Base-by-base conservation (phyloP, 2,797 vertebrate genomes). In the Arnoldichthys spilopterus region DNA sequence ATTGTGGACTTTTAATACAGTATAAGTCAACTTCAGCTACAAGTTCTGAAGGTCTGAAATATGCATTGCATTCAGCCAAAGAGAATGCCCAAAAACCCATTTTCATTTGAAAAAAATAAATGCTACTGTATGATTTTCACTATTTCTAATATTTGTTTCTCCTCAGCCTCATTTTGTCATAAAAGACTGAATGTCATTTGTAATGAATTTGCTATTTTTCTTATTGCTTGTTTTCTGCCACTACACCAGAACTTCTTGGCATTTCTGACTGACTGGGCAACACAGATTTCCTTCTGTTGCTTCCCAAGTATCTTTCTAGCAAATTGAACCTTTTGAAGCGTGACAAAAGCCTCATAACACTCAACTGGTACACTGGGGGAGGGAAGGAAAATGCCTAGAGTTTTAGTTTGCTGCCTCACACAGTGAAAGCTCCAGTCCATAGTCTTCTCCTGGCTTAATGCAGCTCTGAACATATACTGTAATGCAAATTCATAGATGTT, bases 301-400 rank as follows among this genome's bases (percentile, higher is more conserved):
- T 74, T 83, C 64, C 30, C 28, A 77, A 77, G 72, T 80, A 80
- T 71, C 82, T 71, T 77, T 77, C 58, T 64, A 43, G 51, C 71
- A 83, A 83, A 83, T 83, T 83, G 58, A 63, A 74, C 66, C 64
- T 59, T 66, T 77, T 71, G 78, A 72, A 80, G 82, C 71, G 3
- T 80, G 70, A 83, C 70, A 80, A 80, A 58, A 77, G 62, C 69
- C 34, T 54, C n/a, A 56, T 53, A 83, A 72, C 67, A 64, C 49
- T 80, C 64, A 20, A 54, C 49, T 80, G 79, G 63, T 64, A 69
- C 51, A 73, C 63, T 53, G 61, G 6, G 53, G 26, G 69, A 20
- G 69, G 34, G 53, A 22, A 72, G 43, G 62, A 30, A 70, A 28
- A 63, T 67, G 66, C 28, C 51, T n/a, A 45, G 34, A 53, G 61